phyloP scores from a whole-genome alignment of 1,140 invertebrate species.

The Brachionus rotundiformis region DNA sequence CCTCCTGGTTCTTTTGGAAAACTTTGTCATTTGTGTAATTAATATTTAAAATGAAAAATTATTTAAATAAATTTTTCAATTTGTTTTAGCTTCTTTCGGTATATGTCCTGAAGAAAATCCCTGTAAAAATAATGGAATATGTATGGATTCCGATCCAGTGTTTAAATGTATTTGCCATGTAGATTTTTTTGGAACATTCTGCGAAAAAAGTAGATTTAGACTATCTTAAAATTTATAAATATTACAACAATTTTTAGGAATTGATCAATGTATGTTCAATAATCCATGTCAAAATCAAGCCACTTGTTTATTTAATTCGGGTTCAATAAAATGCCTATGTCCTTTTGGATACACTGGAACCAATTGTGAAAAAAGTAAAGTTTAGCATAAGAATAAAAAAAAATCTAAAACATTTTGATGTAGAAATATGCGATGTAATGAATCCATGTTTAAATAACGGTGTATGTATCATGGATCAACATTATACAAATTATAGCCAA shows the following conservation, averaged over 20 bases:
- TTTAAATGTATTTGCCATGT: constrained; percentile 52
- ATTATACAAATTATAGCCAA: neutral
- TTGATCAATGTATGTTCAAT: constrained; percentile 42
- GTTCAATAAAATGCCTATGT: constrained; percentile 34
- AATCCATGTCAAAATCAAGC: constrained; percentile 44
- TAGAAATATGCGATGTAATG: constrained; percentile 18
- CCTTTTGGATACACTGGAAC: neutral
- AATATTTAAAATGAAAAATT: too few species aligned
- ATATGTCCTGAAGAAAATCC: constrained; percentile 50
- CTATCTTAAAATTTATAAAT: neutral
- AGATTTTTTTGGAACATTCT: constrained; percentile 38
- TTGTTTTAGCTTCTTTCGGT: constrained; percentile 32
- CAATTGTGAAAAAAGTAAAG: constrained; percentile 39
- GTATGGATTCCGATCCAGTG: constrained; percentile 27
- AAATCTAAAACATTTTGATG: neutral
- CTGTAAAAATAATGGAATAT: constrained; percentile 51
- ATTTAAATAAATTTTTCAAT: too few species aligned
- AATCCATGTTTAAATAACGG: constrained; percentile 51
- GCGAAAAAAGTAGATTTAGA: constrained; percentile 44
- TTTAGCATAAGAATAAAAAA: too few species aligned
- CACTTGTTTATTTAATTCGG: constrained; percentile 24
- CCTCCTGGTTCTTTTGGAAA: constrained; percentile 52
- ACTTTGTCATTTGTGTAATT: constrained; percentile 49
- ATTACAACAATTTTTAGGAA: too few species aligned
- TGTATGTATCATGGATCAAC: constrained; percentile 33